Evolutionary conservation across 2,888 invertebrate genomes (phyloP), one percentile per base, ranked within the genome.

Genomic region (Eupithecia subfuscata): DNA sequence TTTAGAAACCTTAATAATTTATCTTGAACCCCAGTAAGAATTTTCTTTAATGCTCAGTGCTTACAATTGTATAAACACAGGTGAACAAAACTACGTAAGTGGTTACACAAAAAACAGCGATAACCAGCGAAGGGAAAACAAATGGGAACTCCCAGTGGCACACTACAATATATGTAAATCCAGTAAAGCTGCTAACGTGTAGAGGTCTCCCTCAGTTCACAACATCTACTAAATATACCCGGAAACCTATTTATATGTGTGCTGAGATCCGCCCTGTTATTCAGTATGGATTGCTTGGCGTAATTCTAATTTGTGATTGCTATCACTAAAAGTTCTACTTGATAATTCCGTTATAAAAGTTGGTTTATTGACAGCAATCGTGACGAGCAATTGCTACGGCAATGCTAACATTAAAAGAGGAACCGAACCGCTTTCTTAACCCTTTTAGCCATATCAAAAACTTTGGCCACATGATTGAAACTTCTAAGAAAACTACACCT

Each of bases 131-230:
- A 75, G 70, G 70, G 67, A 52, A 73, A 73, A 75, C 70, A 73
- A 70, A 73, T 73, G 73, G 48, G 48, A 70, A 70, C 70, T 67
- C 70, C 75, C 73, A 70, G 60, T 63, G 43, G 69, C 22, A 71
- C 73, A 60, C 67, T 70, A 75, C 68, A 77, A 68, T 73, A 63
- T 70, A 77, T 75, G 75, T 70, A 73, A 75, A 77, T 77, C 75
- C 73, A 56, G 68, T 22, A 63, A 75, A 70, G 73, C 75, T 73
- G 70, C 71, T 74, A 73, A 77, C 63, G 69, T 63, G 60, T 12
- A 25, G 12, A 56, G 52, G n/a, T 64, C 18, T 64, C 9, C 64
- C 64, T 34, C 34, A 64, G 34, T 64, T 64, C 34, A 64, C 34
- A 34, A 64, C 18, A 34, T 60, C 60, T 60, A 60, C 60, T 60